These are phyloP conservation scores for Anolis carolinensis DNA, from an alignment of 2,113 vertebrate genomes.

Conservation along the genomic window DNA sequence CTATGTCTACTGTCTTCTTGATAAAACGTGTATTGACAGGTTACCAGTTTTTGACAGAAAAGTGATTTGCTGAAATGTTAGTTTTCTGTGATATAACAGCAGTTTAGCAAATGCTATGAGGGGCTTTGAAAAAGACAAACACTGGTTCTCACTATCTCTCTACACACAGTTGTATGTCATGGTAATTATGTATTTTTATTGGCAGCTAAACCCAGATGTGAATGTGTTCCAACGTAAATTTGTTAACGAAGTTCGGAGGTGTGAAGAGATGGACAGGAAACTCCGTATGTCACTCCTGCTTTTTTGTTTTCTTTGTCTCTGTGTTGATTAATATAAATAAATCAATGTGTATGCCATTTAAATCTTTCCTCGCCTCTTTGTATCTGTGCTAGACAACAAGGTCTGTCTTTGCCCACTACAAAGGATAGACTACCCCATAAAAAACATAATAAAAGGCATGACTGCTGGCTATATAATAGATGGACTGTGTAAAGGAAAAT, in stretches of 20 bases:
- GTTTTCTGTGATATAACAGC: not conserved
- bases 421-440: not conserved
- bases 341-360: not conserved
- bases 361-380: not conserved
- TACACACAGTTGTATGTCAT: not conserved
- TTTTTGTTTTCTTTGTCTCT: not conserved
- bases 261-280: constrained; percentile 98
- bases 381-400: not conserved
- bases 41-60: too few relatives aligned
- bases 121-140: too few relatives aligned
- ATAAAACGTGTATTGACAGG: not conserved
- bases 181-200: not conserved
- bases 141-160: not conserved
- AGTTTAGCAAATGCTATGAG: not conserved
- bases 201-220: constrained; percentile 95
- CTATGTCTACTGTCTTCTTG: not conserved
- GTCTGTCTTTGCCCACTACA: not conserved
- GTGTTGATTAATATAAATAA: rapidly evolving
- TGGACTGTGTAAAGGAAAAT: not conserved
- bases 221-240: constrained; percentile 98
- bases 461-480: not conserved
- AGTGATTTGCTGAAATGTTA: not conserved
- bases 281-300: constrained; percentile 79
- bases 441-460: not conserved
- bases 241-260: constrained; percentile 95